A percentile compares a stretch with the other conserved stretches of the same genome.
These are phyloP conservation scores for Ennomos quercinarius DNA, from an alignment of 2,888 invertebrate species.

Conservation along the genomic window DNA sequence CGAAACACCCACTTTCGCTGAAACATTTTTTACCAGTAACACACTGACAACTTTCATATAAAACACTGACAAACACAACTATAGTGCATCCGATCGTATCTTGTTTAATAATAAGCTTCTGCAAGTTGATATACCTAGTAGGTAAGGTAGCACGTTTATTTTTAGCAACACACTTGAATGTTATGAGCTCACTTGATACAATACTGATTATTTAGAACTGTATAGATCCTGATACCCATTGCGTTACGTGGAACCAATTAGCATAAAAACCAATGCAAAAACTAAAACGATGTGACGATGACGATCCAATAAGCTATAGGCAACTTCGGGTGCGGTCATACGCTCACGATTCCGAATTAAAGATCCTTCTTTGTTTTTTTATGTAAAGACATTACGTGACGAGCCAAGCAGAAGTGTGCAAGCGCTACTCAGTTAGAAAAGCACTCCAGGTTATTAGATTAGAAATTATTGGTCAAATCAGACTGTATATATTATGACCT, in stretches of 20 bases:
- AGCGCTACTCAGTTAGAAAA: too few relatives aligned
- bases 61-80: not conserved
- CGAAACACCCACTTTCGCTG: constrained; percentile 10
- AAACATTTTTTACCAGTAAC: constrained; percentile 17
- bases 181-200: constrained; percentile 5
- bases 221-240: constrained; percentile 8
- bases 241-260: constrained; percentile 11
- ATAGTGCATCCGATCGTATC: not conserved
- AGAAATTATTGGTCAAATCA: too few relatives aligned
- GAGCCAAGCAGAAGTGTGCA: too few relatives aligned
- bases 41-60: constrained; percentile 3
- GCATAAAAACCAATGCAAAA: constrained; percentile 22
- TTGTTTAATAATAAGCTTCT: too few relatives aligned
- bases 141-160: not conserved
- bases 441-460: too few relatives aligned
- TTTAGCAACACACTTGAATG: not conserved
- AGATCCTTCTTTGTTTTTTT: constrained; percentile 4
- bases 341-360: constrained; percentile 23
- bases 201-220: constrained; percentile 9
- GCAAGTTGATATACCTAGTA: too few relatives aligned
- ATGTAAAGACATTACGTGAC: too few relatives aligned
- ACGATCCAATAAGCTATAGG: constrained; percentile 19
- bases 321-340: constrained; percentile 16
- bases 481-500: too few relatives aligned
- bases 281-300: constrained; percentile 14